Percentiles rank a stretch among this genome's conserved stretches.
Conservation (phyloP, 2,113 vertebrate genomes). For the Corynorhinus townsendii region DNA sequence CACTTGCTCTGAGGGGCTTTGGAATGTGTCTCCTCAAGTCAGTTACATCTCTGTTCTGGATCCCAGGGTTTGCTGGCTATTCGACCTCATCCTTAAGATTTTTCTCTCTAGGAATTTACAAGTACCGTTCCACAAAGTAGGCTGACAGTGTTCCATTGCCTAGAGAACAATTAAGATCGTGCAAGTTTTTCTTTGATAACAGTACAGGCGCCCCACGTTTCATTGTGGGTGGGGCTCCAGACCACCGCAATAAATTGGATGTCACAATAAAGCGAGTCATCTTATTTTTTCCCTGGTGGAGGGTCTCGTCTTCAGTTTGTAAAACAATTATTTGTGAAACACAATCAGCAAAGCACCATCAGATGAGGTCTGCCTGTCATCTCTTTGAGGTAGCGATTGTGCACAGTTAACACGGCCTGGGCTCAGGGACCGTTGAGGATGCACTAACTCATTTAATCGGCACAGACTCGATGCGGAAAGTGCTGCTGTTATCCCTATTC, state of each 20-base stretch:
- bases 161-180: not conserved
- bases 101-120: not conserved
- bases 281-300: too few species aligned
- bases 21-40: not conserved
- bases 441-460: not conserved
- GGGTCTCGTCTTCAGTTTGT: not conserved
- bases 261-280: fast-evolving
- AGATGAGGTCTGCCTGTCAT: not conserved
- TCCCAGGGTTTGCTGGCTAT: not conserved
- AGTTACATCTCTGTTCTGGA: not conserved
- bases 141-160: not conserved
- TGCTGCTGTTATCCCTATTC: not conserved
- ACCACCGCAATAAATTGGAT: not conserved
- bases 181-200: not conserved
- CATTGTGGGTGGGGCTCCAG: not conserved
- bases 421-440: not conserved
- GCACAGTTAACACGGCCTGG: not conserved
- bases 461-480: not conserved
- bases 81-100: not conserved
- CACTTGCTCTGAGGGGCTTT: constrained; percentile 10
- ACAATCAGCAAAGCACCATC: fast-evolving
- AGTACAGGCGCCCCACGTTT: not conserved
- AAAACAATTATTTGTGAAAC: not conserved
- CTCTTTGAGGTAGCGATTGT: not conserved
- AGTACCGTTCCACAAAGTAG: not conserved